A percentile compares a stretch with the other conserved stretches of the same genome.
These are phyloP conservation scores for Lemur catta DNA, from an alignment of 2,797 vertebrate species.

Conservation along the genomic window DNA sequence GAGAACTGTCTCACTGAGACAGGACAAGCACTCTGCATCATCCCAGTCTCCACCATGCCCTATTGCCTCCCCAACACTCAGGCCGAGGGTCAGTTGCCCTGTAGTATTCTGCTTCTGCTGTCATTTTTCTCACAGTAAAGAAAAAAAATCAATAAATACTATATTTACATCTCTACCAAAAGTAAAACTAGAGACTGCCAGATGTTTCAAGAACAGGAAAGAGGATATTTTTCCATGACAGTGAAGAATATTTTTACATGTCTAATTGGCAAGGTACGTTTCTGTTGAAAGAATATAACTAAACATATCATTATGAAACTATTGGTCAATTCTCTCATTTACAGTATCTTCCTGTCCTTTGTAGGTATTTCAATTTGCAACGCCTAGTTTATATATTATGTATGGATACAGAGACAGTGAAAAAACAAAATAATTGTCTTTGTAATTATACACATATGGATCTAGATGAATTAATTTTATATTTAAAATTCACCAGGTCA, in stretches of 20 bases:
- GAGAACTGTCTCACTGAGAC: neutral
- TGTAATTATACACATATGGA: neutral
- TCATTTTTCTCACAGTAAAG: neutral
- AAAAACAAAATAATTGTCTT: constrained; percentile 36
- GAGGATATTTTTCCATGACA: neutral
- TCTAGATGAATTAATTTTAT: neutral
- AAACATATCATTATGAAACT: neutral
- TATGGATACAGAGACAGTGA: neutral
- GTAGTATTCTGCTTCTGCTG: neutral
- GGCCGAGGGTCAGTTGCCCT: neutral
- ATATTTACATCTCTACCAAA: constrained; percentile 1
- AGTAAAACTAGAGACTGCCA: neutral
- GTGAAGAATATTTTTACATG: constrained; percentile 16
- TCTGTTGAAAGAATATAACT: neutral
- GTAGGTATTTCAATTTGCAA: constrained; percentile 3
- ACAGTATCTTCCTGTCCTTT: neutral
- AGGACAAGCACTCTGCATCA: neutral
- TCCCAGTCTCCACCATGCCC: no score
- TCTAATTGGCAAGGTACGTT: neutral
- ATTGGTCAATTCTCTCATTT: neutral
- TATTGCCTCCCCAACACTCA: neutral
- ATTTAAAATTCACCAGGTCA: neutral
- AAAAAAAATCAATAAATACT: constrained; percentile 26
- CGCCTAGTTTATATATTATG: neutral
- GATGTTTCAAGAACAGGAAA: neutral